Evolutionary conservation across 2,113 vertebrate genomes (phyloP).

Genomic region (Isichthys henryi): DNA sequence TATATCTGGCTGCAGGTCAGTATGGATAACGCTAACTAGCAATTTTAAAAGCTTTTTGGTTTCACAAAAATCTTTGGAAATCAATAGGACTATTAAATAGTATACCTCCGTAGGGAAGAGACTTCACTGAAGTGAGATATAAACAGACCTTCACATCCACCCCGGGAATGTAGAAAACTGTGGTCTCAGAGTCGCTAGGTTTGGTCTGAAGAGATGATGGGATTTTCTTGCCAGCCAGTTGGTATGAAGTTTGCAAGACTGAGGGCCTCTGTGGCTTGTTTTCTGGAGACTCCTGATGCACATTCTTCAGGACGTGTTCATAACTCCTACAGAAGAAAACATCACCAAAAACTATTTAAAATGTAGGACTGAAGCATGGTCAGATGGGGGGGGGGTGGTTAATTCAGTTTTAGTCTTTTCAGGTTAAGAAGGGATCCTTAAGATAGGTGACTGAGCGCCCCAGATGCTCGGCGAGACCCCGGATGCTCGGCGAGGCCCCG

Average conservation of each 20-base stretch:
- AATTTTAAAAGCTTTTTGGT: neutral
- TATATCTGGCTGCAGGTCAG: neutral
- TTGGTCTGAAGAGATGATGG: conserved; percentile 90
- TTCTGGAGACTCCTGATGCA: conserved; percentile 94
- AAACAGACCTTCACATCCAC: conserved; percentile 90
- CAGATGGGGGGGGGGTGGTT: neutral
- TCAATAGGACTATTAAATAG: neutral
- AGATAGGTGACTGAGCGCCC: neutral
- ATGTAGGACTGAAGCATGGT: neutral
- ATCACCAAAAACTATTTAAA: neutral
- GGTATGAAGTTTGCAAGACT: conserved; percentile 41
- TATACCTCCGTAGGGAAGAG: neutral
- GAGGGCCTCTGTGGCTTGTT: conserved; percentile 82
- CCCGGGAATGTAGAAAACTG: conserved; percentile 96
- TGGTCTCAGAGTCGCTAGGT: conserved; percentile 84
- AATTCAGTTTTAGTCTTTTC: neutral
- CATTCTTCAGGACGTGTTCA: conserved; percentile 81
- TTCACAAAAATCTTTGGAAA: neutral
- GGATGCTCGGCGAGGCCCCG: neutral
- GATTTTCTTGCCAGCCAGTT: conserved; percentile 81
- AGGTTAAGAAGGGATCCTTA: neutral
- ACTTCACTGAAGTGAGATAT: neutral
- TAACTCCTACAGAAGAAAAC: conserved; percentile 67
- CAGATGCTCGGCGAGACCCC: neutral
- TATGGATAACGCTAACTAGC: neutral